These are phyloP conservation scores for Amazona guildingii DNA, from an alignment of 2,113 vertebrate species.

Conservation along the genomic window DNA sequence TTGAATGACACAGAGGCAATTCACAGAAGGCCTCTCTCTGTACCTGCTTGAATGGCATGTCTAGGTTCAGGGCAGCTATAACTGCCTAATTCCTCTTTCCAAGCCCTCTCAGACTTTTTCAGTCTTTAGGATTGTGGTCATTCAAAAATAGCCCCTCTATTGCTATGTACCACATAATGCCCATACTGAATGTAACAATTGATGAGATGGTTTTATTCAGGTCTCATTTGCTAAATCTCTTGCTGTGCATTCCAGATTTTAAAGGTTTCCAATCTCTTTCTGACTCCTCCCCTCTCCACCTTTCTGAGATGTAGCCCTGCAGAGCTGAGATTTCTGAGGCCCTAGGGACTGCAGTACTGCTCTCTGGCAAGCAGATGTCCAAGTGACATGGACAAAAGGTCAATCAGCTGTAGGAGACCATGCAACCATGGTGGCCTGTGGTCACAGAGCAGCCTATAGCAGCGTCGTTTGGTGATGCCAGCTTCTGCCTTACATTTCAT, in stretches of 20 bases:
- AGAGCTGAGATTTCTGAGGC: background rate
- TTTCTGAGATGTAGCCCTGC: background rate
- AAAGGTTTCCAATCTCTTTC: background rate
- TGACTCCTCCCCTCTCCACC: background rate
- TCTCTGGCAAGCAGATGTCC: slow-evolving; percentile 5
- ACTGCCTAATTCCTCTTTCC: background rate
- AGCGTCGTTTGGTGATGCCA: background rate
- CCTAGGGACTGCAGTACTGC: background rate
- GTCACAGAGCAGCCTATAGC: background rate
- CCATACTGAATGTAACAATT: background rate
- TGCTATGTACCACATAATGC: background rate
- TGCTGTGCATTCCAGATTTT: background rate
- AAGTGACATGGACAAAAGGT: background rate
- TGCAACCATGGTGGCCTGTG: background rate
- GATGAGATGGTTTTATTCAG: background rate
- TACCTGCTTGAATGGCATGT: background rate
- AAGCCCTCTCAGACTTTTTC: background rate
- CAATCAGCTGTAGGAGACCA: background rate
- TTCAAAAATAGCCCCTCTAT: background rate
- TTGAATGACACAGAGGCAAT: background rate
- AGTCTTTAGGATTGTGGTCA: background rate
- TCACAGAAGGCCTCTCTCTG: background rate
- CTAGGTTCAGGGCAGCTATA: background rate
- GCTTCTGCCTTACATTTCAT: background rate
- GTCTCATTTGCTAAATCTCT: background rate